Conservation (phyloP, 2,888 invertebrate species). For the Stomorhina lunata region DNA sequence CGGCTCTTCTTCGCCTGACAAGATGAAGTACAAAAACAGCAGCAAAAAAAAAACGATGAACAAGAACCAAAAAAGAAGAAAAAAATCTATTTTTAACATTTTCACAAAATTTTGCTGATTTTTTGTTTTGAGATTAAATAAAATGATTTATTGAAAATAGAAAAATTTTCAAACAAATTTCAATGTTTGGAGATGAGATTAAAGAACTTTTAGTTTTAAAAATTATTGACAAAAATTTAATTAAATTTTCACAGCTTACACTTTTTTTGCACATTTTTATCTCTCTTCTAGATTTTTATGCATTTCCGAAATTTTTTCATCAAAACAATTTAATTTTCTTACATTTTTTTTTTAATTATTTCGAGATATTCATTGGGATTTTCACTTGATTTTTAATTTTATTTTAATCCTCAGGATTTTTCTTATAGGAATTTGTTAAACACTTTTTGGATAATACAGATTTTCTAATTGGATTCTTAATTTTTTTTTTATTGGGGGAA, state of each 20-base stretch:
- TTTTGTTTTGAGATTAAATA: slow-evolving; percentile 11
- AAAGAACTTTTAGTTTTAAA: background rate
- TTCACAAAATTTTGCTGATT: slow-evolving; percentile 54
- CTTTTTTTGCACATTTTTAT: slow-evolving; percentile 11
- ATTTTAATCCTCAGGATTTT: background rate
- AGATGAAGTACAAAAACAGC: background rate
- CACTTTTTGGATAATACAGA: background rate
- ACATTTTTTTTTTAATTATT: slow-evolving; percentile 18
- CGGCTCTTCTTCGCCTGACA: slow-evolving; percentile 29
- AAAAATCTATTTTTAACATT: slow-evolving; percentile 63
- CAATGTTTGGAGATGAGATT: background rate
- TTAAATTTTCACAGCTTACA: background rate
- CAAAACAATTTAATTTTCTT: background rate
- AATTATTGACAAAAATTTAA: background rate
- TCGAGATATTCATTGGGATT: too few relatives aligned
- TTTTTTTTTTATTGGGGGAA: background rate
- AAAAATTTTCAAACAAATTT: background rate
- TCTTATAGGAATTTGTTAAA: background rate
- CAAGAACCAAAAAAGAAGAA: slow-evolving; percentile 7
- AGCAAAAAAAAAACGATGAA: background rate
- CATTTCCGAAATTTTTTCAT: background rate
- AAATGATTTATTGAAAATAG: background rate
- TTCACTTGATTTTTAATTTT: too few relatives aligned
- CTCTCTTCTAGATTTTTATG: slow-evolving; percentile 20
- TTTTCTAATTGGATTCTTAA: background rate